These are phyloP conservation scores for Paratilapia polleni DNA, from an alignment of 2,113 vertebrate species.

Conservation along the genomic window DNA sequence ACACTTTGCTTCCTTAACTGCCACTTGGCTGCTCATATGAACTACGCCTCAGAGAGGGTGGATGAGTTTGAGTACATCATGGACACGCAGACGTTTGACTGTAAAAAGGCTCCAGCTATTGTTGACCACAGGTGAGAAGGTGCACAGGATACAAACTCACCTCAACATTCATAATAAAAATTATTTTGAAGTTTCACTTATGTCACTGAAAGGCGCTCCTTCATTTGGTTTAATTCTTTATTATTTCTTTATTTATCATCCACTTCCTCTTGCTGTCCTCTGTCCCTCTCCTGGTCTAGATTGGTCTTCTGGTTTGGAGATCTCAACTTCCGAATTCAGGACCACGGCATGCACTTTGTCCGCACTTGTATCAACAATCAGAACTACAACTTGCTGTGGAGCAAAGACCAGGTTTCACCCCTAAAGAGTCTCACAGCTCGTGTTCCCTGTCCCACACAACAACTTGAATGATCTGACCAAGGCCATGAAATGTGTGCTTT, in stretches of 20 bases:
- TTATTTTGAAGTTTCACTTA: background rate
- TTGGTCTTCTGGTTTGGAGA: conserved; percentile 96
- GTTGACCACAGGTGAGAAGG: conserved; percentile 90
- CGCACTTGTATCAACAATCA: conserved; percentile 85
- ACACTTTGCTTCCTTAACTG: conserved; percentile 94
- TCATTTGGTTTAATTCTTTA: background rate
- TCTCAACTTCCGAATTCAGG: conserved; percentile 95
- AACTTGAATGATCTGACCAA: background rate
- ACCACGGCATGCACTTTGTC: conserved; percentile 91
- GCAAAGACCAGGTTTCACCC: conserved; percentile 91
- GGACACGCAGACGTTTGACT: conserved; percentile 85
- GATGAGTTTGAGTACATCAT: conserved; percentile 92
- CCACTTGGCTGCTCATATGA: conserved; percentile 92
- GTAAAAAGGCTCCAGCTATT: conserved; percentile 73
- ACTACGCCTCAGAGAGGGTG: conserved; percentile 87
- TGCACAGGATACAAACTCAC: background rate
- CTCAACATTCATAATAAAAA: background rate
- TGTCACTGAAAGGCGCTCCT: background rate
- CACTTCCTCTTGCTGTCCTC: background rate
- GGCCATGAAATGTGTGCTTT: background rate
- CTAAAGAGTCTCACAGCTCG: background rate
- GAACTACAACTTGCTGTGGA: conserved; percentile 87
- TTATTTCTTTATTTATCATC: background rate
- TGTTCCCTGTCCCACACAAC: background rate
- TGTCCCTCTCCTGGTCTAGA: conserved; percentile 68